phyloP scores from a whole-genome alignment of 2,888 invertebrate species.

The Macropis europaea region DNA sequence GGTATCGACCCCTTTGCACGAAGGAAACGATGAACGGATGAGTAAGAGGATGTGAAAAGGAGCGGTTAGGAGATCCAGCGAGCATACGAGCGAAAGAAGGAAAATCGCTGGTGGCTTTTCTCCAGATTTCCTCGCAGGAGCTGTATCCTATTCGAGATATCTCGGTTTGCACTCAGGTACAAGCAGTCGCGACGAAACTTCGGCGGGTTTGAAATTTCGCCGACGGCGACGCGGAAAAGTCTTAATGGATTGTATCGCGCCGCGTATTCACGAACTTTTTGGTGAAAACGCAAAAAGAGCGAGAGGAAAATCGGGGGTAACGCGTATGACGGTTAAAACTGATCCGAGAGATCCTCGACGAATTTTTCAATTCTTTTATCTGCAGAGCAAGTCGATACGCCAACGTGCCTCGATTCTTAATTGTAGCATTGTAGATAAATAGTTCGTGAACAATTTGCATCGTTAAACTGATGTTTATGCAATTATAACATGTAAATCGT shows the following conservation, averaged over 20 bases:
- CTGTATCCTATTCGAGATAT: constrained; percentile 63
- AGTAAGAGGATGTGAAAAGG: no score
- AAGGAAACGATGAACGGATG: no score
- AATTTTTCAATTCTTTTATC: no score
- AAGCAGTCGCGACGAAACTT: constrained; percentile 69
- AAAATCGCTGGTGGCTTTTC: constrained; percentile 57
- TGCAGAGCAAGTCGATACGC: no score
- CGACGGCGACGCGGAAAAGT: constrained; percentile 70
- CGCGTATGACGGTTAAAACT: not conserved
- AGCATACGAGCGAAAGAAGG: constrained; percentile 24
- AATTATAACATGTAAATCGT: no score
- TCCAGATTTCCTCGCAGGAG: constrained; percentile 58
- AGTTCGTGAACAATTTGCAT: no score
- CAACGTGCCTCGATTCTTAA: no score
- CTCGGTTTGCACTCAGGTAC: constrained; percentile 71
- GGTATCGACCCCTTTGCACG: no score
- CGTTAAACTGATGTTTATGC: no score
- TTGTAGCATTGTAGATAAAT: no score
- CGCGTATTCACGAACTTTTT: constrained; percentile 65
- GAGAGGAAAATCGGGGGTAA: not conserved
- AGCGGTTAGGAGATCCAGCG: not conserved
- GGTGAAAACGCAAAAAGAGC: constrained; percentile 19
- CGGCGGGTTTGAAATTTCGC: constrained; percentile 69
- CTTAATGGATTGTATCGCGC: constrained; percentile 76
- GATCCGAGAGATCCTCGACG: no score